Percentiles rank a stretch among this genome's conserved stretches.
phyloP scores from a whole-genome alignment of 2,113 vertebrate species.

The Glaucomys volans region DNA sequence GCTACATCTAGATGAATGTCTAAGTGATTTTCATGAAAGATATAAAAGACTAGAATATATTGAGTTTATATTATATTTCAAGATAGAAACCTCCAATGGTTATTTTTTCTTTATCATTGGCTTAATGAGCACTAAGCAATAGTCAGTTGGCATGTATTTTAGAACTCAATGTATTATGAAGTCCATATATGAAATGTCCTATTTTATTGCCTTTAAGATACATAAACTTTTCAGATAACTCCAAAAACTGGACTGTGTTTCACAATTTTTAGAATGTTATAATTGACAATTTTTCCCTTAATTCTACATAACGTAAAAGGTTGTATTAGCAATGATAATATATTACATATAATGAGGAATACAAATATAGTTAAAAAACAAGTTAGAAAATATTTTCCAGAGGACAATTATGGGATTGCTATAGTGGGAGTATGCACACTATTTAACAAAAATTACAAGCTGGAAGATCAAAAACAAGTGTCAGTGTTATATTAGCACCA shows the following conservation, averaged over 20 bases:
- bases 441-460: neutral
- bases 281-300: neutral
- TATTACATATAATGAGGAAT: neutral
- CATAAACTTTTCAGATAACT: neutral
- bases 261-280: neutral
- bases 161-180: neutral
- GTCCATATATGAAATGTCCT: neutral
- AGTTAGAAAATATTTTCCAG: conserved; percentile 19
- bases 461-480: neutral
- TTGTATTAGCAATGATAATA: neutral
- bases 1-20: neutral
- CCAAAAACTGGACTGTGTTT: neutral
- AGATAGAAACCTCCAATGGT: neutral
- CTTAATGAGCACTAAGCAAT: neutral
- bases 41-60: neutral
- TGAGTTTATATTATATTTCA: neutral
- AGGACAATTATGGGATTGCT: neutral
- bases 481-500: neutral
- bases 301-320: neutral
- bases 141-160: neutral
- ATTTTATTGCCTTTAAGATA: neutral
- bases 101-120: neutral
- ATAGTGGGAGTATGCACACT: neutral
- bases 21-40: neutral
- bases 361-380: neutral